Evolutionary conservation across 2,888 invertebrate species (phyloP).

Genomic region (Polydrusus pterygomalis): DNA sequence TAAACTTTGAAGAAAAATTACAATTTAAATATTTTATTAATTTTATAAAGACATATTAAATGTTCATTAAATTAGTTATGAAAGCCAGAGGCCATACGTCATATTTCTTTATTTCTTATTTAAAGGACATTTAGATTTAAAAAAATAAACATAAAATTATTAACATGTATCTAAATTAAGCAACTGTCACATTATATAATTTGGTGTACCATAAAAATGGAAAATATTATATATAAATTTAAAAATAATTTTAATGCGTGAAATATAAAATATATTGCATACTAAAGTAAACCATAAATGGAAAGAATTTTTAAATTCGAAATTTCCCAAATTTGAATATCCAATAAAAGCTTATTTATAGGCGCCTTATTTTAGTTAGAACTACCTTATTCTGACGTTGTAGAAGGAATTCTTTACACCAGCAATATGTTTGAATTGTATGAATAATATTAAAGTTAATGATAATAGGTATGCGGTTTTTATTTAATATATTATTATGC

Average conservation of each 20-base stretch:
- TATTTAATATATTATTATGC: not conserved
- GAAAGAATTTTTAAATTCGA: conserved; percentile 25
- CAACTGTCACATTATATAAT: conserved; percentile 20
- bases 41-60: conserved; percentile 19
- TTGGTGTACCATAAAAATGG: conserved; percentile 9
- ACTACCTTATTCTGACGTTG: not conserved
- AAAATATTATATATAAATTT: conserved; percentile 27
- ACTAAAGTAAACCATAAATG: conserved; percentile 20
- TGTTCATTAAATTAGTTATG: conserved; percentile 16
- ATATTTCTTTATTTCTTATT: conserved; percentile 21
- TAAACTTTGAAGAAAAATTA: conserved; percentile 12
- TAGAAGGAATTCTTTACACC: conserved; percentile 14
- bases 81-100: not conserved
- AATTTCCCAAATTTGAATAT: conserved; percentile 17
- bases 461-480: not conserved
- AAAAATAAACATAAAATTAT: conserved; percentile 19
- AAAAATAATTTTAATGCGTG: conserved; percentile 20
- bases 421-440: conserved; percentile 1
- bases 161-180: conserved; percentile 22
- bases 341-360: conserved; percentile 25
- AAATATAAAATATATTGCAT: conserved; percentile 23
- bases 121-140: conserved; percentile 23
- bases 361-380: conserved; percentile 13
- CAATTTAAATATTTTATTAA: conserved; percentile 26
- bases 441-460: conserved; percentile 7